A percentile compares a stretch with the other conserved stretches of the same genome.
Evolutionary conservation across 2,888 invertebrate species (phyloP).

Genomic region (Pasiphila rectangulata): DNA sequence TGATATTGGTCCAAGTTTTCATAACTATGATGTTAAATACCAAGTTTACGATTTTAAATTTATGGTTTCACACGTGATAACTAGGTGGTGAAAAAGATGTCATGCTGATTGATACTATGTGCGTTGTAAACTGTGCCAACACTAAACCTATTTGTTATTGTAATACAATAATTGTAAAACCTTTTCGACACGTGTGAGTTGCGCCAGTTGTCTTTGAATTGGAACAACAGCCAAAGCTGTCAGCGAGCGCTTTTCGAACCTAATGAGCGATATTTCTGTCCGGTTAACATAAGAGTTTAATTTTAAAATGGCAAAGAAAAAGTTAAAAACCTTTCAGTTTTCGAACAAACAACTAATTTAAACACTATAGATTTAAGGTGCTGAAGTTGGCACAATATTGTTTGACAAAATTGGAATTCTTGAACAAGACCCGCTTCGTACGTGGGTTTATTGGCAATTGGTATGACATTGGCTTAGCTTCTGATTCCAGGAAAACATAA

Average conservation of each 20-base stretch:
- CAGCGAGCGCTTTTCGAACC: slow-evolving; percentile 28
- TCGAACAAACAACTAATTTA: not conserved
- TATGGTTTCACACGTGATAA: not conserved
- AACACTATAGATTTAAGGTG: slow-evolving; percentile 7
- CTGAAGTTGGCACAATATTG: slow-evolving; percentile 10
- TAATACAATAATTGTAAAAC: slow-evolving; percentile 16
- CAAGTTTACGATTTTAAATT: too few species aligned
- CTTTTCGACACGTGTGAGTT: slow-evolving; percentile 22
- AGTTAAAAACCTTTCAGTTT: slow-evolving; percentile 1
- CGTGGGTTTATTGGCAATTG: not conserved
- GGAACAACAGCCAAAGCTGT: slow-evolving; percentile 30
- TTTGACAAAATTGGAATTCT: slow-evolving; percentile 49
- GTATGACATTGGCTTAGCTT: too few species aligned
- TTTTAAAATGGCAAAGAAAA: slow-evolving; percentile 6
- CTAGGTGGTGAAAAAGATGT: not conserved
- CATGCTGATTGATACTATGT: not conserved
- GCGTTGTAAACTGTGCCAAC: not conserved
- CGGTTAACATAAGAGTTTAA: slow-evolving; percentile 23
- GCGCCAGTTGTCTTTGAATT: slow-evolving; percentile 28
- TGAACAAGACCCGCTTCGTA: too few species aligned
- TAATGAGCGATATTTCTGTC: slow-evolving; percentile 30
- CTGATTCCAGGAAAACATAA: too few species aligned
- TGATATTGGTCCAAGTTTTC: too few species aligned
- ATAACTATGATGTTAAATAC: too few species aligned
- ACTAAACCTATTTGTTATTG: not conserved